Conservation (phyloP, 2,888 invertebrate genomes). For the Chrysotoxum bicinctum region DNA sequence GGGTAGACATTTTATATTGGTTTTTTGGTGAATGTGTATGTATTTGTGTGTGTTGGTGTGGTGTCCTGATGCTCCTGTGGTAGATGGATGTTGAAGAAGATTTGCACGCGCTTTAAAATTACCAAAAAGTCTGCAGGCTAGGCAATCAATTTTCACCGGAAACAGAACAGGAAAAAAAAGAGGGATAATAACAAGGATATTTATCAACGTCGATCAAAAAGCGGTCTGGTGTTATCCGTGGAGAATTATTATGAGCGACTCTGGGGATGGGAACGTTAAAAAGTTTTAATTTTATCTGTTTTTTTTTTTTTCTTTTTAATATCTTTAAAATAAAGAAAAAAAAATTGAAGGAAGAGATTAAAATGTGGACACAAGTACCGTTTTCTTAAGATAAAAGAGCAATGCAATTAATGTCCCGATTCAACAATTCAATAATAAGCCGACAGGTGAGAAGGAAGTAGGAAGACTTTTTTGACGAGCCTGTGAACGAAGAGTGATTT, state of each 20-base stretch:
- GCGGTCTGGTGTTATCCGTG: constrained; percentile 12
- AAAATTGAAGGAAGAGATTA: neutral
- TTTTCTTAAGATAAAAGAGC: neutral
- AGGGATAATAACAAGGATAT: constrained; percentile 58
- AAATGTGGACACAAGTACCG: neutral
- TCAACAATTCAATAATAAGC: neutral
- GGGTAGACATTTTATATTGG: neutral
- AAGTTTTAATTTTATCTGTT: neutral
- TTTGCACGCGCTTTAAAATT: constrained; percentile 40
- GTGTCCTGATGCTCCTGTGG: neutral
- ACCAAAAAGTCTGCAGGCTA: constrained; percentile 46
- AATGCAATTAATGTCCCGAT: constrained; percentile 7
- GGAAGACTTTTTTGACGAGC: too few species aligned
- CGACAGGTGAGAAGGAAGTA: neutral
- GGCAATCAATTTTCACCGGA: constrained; percentile 67
- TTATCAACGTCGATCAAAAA: constrained; percentile 66
- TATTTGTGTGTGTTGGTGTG: neutral
- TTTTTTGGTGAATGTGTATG: neutral
- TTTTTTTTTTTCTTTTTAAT: neutral
- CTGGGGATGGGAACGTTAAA: neutral
- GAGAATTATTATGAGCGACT: constrained; percentile 50
- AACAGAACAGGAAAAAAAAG: constrained; percentile 43
- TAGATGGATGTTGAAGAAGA: constrained; percentile 14
- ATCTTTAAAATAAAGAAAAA: neutral
- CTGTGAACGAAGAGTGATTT: neutral